Evolutionary conservation across 2,113 vertebrate species (phyloP).

Genomic region (Psilopogon haemacephalus): DNA sequence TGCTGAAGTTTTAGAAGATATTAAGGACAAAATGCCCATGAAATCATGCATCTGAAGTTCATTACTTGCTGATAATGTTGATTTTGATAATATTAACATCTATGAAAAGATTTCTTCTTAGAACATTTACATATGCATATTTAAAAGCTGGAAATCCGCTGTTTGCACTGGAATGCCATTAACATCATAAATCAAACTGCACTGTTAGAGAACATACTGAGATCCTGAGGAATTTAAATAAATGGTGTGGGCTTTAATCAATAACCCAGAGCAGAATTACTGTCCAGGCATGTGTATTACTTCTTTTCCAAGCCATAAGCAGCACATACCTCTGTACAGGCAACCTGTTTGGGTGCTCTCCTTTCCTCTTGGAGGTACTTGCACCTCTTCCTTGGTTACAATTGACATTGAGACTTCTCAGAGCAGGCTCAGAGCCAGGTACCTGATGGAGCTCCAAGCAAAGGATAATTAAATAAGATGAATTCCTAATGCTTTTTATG

Average conservation of each 20-base stretch:
- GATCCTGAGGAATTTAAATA: conserved; percentile 24
- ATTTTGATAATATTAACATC: conserved; percentile 13
- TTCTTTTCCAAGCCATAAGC: conserved; percentile 43
- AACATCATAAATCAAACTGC: conserved; percentile 8
- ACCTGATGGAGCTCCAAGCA: conserved; percentile 6
- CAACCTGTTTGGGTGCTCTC: background rate
- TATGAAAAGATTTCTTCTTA: conserved; percentile 38
- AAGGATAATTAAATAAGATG: conserved; percentile 11
- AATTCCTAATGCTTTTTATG: conserved; percentile 55
- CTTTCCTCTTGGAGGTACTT: background rate
- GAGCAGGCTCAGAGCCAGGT: conserved; percentile 2
- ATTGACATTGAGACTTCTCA: background rate
- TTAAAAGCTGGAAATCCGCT: conserved; percentile 45
- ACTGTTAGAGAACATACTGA: background rate
- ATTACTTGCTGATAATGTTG: conserved; percentile 13
- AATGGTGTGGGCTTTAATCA: background rate
- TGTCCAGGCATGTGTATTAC: conserved; percentile 13
- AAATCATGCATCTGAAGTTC: conserved; percentile 32
- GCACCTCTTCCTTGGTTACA: background rate
- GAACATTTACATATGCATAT: conserved; percentile 51
- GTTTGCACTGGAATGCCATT: conserved; percentile 40
- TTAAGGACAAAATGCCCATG: conserved; percentile 25
- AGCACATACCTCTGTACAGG: conserved; percentile 44
- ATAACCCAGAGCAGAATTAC: conserved; percentile 41
- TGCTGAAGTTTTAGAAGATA: conserved; percentile 19